Base-by-base conservation (phyloP, 1,140 invertebrate genomes). In the Eueides isabella region DNA sequence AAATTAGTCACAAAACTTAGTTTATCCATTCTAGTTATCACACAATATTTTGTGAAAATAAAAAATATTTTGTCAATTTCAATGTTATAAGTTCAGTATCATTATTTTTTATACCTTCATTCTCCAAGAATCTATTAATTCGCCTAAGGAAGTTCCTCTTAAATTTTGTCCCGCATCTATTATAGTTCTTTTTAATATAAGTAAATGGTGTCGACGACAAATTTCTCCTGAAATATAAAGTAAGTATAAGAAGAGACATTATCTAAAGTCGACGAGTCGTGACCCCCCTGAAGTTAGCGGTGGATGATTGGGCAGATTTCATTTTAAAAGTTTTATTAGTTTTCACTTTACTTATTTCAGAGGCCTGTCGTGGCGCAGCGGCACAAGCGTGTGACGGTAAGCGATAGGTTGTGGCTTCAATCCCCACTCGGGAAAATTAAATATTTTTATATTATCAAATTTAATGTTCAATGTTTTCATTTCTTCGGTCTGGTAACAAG, bases 191-290 rank as follows among this genome's bases (percentile, higher is more conserved):
- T 80, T 84, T 61, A 92, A 48, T 4, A 86, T 16, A 29, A 82
- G 72, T 12, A 90, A 67, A 71, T 92, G 87, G 70, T 89, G 86
- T 19, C 55, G 67, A 14, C 87, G 82, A 78, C 90, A 92, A 30
- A 89, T 64, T 7, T 92, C 90, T 83, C 78, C 33, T 80, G 19
- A 61, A 63, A 63, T 30, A 63, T 44, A 44, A 38, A 7, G n/a
- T 19, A 44, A 19, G n/a, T 44, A 38, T 38, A 38, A 16, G 33
- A 12, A 35, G 35, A 33, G 7, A 33, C 31, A 9, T n/a, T n/a
- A n/a, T n/a, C n/a, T n/a, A n/a, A n/a, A n/a, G n/a, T 33, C 7
- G 31, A 33, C 7, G 31, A 33, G 0, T 1, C 31, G 31, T 33
- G 7, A 9, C 7, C 11, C 6, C 31, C 0, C 31, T 33, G 7